Evolutionary conservation across 2,113 vertebrate genomes (phyloP).

Genomic region (Petaurus breviceps): DNA sequence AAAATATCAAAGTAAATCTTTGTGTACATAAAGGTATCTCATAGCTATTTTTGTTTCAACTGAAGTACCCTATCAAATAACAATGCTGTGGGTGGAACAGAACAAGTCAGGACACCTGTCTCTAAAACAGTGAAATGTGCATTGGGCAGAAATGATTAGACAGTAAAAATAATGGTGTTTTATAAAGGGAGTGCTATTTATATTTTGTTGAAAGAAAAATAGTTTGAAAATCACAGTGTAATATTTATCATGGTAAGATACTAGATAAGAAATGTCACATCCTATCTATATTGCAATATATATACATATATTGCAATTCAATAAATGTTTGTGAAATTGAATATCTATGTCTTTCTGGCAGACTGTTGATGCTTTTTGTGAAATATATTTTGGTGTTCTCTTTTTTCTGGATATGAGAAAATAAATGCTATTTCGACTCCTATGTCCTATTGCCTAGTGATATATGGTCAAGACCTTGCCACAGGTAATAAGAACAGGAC

Average conservation of each 20-base stretch:
- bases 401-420: slow-evolving; percentile 11
- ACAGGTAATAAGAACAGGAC: not conserved
- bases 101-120: not conserved
- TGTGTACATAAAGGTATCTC: not conserved
- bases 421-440: not conserved
- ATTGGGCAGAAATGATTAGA: not conserved
- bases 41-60: slow-evolving; percentile 11
- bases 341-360: not conserved
- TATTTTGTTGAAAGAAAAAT: slow-evolving; percentile 1
- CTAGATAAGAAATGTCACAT: not conserved
- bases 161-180: not conserved
- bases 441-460: not conserved
- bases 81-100: not conserved
- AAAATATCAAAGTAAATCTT: not conserved
- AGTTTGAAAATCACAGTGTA: not conserved
- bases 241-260: not conserved
- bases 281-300: not conserved
- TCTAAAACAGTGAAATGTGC: not conserved
- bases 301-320: not conserved
- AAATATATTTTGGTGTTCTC: not conserved
- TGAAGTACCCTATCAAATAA: slow-evolving; percentile 16
- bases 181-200: not conserved
- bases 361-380: not conserved
- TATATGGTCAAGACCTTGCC: not conserved
- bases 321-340: not conserved